Conservation (phyloP, 1,140 invertebrate genomes). For the Drosophila ogumai region DNA sequence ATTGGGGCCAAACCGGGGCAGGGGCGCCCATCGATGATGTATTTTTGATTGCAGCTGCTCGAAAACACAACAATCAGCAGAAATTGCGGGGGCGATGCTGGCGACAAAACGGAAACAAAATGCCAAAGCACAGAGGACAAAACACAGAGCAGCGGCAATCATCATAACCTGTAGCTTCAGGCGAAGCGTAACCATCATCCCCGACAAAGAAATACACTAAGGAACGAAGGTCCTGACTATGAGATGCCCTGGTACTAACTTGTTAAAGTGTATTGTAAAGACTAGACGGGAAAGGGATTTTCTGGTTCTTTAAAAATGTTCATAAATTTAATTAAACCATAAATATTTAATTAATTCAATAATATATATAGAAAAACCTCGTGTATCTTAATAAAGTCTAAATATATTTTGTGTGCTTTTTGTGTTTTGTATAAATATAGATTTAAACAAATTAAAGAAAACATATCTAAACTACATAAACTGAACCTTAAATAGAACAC, state of each 20-base stretch:
- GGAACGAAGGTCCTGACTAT: not conserved
- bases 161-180: constrained; percentile 82
- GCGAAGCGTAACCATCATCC: constrained; percentile 43
- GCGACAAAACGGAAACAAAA: constrained; percentile 64
- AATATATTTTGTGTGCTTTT: no score
- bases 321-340: not conserved
- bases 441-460: not conserved
- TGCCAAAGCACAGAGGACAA: constrained; percentile 46
- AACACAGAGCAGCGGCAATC: constrained; percentile 47
- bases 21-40: constrained; percentile 48
- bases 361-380: no score
- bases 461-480: no score
- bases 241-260: not conserved
- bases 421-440: not conserved
- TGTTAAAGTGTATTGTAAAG: not conserved
- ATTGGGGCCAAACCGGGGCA: constrained; percentile 18
- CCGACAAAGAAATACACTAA: not conserved
- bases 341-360: not conserved
- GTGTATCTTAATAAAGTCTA: not conserved
- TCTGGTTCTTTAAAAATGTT: not conserved
- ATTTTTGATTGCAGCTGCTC: constrained; percentile 77
- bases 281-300: not conserved
- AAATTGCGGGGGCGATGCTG: constrained; percentile 66
- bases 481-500: not conserved
- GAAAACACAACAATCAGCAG: constrained; percentile 60